phyloP scores from a whole-genome alignment of 2,797 vertebrate genomes.

The Sebastes minor region DNA sequence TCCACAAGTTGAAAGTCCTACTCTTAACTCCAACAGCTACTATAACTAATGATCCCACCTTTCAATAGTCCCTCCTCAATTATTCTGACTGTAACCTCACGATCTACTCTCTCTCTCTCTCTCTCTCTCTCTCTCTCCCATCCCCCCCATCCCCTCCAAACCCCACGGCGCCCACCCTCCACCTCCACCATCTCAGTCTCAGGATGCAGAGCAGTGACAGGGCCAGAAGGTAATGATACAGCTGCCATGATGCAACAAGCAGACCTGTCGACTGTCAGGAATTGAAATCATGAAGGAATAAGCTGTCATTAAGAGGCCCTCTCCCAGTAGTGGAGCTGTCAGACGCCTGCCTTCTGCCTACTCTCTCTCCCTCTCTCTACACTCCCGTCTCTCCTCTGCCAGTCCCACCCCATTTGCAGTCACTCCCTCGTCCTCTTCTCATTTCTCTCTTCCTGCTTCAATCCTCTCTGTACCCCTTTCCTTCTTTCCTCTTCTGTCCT shows the following conservation, averaged over 20 bases:
- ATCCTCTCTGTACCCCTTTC: conserved; percentile 55
- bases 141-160: conserved; percentile 20
- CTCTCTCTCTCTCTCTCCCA: not conserved
- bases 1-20: conserved; percentile 34
- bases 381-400: conserved; percentile 70
- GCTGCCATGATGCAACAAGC: conserved; percentile 95
- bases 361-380: conserved; percentile 39
- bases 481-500: conserved; percentile 59
- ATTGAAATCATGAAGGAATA: conserved; percentile 97
- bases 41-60: conserved; percentile 74
- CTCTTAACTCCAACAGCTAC: conserved; percentile 37
- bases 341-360: conserved; percentile 78
- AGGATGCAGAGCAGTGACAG: conserved; percentile 88
- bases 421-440: conserved; percentile 72
- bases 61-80: conserved; percentile 55
- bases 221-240: conserved; percentile 97
- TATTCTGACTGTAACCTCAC: conserved; percentile 58
- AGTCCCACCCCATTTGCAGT: conserved; percentile 79
- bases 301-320: conserved; percentile 94
- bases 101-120: conserved; percentile 22
- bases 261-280: conserved; percentile 96
- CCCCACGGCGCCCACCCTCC: conserved; percentile 64
- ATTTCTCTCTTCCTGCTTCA: conserved; percentile 70
- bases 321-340: conserved; percentile 93
- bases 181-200: conserved; percentile 74